Conservation (phyloP, 1,140 invertebrate species). For the Diorhabda carinulata region DNA sequence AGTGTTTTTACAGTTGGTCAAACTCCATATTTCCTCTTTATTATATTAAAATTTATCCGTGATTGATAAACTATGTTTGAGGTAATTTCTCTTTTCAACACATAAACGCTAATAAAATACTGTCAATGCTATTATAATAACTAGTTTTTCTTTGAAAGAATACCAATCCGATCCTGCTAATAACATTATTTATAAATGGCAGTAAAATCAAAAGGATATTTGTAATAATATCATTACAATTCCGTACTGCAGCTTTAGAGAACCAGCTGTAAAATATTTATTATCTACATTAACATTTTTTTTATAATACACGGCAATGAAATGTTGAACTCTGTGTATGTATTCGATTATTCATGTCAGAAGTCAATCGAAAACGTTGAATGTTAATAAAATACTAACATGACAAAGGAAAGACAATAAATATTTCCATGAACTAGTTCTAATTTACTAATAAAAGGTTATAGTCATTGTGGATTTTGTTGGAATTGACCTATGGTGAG, state of each 20-base stretch:
- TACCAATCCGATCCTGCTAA: background rate
- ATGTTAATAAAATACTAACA: background rate
- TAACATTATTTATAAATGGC: background rate
- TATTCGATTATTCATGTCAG: background rate
- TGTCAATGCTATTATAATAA: too few species aligned
- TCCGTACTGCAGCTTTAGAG: background rate
- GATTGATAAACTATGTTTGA: too few species aligned
- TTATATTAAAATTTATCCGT: too few species aligned
- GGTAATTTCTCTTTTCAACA: too few species aligned
- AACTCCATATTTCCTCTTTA: too few species aligned
- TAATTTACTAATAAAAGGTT: too few species aligned
- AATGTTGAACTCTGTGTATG: background rate
- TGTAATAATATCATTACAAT: conserved; percentile 3
- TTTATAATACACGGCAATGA: background rate
- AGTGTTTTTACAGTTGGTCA: too few species aligned
- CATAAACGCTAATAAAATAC: too few species aligned
- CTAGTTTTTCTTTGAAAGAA: too few species aligned
- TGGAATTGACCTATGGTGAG: too few species aligned
- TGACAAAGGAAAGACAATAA: background rate
- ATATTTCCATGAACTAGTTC: too few species aligned
- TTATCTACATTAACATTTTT: background rate
- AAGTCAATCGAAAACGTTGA: background rate
- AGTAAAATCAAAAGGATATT: background rate
- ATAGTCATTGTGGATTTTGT: too few species aligned
- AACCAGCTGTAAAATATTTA: conserved; percentile 1